phyloP scores from a whole-genome alignment of 2,113 vertebrate genomes.

The Diadophis punctatus region DNA sequence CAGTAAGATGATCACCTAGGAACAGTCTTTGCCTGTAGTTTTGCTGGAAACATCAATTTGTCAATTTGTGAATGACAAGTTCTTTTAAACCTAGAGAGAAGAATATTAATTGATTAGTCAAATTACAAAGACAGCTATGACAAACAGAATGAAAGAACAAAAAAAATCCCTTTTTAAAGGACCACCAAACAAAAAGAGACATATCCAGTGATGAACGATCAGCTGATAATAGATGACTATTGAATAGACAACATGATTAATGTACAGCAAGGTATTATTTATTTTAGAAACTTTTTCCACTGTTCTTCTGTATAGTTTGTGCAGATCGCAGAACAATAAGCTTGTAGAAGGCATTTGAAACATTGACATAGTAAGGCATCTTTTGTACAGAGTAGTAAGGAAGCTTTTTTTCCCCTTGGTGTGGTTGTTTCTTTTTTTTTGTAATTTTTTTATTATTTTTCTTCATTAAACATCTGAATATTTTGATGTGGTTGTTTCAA shows the following conservation, averaged over 20 bases:
- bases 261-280: neutral
- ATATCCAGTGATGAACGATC: constrained; percentile 12
- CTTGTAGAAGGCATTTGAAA: neutral
- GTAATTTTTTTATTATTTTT: too few species aligned
- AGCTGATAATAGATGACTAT: constrained; percentile 4
- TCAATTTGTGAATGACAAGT: constrained; percentile 48
- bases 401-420: neutral
- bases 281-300: neutral
- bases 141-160: constrained; percentile 18
- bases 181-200: neutral
- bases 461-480: too few species aligned
- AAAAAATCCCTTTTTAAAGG: constrained; percentile 38
- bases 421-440: too few species aligned
- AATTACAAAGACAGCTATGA: constrained; percentile 22
- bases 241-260: neutral
- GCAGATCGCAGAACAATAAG: neutral
- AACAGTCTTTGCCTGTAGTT: neutral
- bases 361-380: neutral
- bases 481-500: neutral
- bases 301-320: neutral
- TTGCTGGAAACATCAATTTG: neutral
- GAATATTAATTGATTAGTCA: constrained; percentile 49
- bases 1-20: neutral
- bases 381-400: neutral
- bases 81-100: constrained; percentile 25